Evolutionary conservation across 2,113 vertebrate genomes (phyloP).

Genomic region (Actinemys pallida): DNA sequence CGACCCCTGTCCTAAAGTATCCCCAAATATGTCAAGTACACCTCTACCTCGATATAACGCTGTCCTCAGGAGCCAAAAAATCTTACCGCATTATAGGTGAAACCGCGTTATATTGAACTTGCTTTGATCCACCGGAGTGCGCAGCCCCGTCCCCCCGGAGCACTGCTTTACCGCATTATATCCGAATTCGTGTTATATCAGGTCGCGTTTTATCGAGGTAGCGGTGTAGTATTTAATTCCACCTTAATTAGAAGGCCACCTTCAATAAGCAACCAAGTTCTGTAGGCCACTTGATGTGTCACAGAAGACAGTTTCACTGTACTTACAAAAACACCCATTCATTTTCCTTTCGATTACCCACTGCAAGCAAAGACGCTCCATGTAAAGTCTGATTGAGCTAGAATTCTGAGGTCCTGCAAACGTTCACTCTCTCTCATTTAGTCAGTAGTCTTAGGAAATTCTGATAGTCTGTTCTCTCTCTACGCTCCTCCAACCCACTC

Average conservation of each 20-base stretch:
- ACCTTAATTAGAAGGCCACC: neutral
- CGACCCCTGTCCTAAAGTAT: neutral
- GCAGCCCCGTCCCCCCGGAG: too few relatives aligned
- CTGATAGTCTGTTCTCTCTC: rapidly evolving
- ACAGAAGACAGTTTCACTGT: neutral
- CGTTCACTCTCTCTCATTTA: rapidly evolving
- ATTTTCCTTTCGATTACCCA: neutral
- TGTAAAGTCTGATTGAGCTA: neutral
- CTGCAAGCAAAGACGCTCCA: neutral
- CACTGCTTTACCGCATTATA: too few relatives aligned
- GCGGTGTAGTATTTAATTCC: neutral
- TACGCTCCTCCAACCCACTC: rapidly evolving
- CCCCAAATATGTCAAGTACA: neutral
- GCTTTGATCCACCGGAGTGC: too few relatives aligned
- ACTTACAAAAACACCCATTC: neutral
- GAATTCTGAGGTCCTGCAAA: neutral
- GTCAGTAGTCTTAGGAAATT: neutral
- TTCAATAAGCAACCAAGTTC: neutral
- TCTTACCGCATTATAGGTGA: too few relatives aligned
- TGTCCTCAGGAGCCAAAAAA: too few relatives aligned
- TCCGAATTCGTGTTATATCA: too few relatives aligned
- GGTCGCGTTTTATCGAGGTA: too few relatives aligned
- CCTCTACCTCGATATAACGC: too few relatives aligned
- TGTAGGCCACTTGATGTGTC: neutral
- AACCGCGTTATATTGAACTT: too few relatives aligned